Percentiles rank a stretch among this genome's conserved stretches.
These are phyloP conservation scores for Hozukius guyotensis DNA, from an alignment of 2,797 vertebrate species.

Conservation along the genomic window DNA sequence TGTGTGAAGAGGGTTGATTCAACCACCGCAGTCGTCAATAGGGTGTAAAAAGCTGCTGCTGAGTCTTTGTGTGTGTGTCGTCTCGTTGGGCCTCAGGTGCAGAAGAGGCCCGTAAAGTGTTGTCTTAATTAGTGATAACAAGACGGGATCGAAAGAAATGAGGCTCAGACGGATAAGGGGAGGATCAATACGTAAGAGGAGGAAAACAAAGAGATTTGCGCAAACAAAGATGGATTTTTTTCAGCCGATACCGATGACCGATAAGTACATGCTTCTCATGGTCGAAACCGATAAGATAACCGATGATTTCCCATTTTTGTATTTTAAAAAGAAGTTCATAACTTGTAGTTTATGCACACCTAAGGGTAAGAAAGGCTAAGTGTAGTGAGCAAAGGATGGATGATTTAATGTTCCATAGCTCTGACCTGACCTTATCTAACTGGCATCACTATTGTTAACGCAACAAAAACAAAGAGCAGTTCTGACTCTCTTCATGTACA, in stretches of 20 bases:
- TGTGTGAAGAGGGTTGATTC: background rate
- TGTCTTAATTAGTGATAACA: constrained; percentile 64
- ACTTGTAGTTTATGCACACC: too few species aligned
- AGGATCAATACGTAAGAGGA: constrained; percentile 49
- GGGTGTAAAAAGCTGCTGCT: constrained; percentile 2
- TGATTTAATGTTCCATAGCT: too few species aligned
- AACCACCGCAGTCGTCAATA: constrained; percentile 3
- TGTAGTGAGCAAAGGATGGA: too few species aligned
- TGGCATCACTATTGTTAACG: too few species aligned
- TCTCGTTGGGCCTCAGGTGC: constrained; percentile 63
- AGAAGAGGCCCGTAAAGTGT: constrained; percentile 37
- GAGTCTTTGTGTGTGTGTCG: constrained; percentile 22
- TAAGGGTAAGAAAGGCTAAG: too few species aligned
- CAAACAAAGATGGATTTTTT: constrained; percentile 6
- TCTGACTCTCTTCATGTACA: fast-evolving
- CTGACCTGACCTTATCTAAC: too few species aligned
- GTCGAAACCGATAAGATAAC: background rate
- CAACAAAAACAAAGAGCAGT: too few species aligned
- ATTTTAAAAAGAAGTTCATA: background rate
- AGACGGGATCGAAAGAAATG: constrained; percentile 45
- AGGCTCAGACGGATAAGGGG: constrained; percentile 17
- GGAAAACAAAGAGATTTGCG: constrained; percentile 11
- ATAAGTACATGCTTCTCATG: background rate
- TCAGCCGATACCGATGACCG: too few species aligned
- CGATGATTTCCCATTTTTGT: background rate